Evolutionary conservation across 1,140 invertebrate genomes (phyloP).

Genomic region (Drosophila erecta): DNA sequence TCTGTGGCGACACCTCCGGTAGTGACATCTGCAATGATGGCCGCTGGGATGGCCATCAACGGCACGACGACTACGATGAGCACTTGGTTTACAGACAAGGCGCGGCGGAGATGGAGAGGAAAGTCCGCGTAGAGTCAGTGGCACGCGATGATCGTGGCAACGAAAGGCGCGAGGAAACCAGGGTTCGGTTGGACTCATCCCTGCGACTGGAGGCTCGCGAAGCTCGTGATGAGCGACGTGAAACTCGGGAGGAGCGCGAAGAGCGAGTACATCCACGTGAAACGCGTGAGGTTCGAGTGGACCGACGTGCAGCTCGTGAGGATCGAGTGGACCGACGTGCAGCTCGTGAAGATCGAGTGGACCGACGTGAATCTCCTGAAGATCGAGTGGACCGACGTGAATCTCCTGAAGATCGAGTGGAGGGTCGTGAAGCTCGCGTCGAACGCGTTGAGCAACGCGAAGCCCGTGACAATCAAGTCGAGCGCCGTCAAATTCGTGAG

Average conservation of each 20-base stretch:
- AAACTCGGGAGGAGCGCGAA: not conserved
- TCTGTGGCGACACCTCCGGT: conserved; percentile 1
- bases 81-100: conserved; percentile 70
- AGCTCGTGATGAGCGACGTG: not conserved
- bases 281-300: not conserved
- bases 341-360: not conserved
- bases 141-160: conserved; percentile 20
- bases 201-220: not conserved
- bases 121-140: not conserved
- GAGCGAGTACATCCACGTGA: not conserved
- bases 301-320: not conserved
- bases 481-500: no score
- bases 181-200: conserved; percentile 1
- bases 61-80: conserved; percentile 61
- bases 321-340: conserved; percentile 6
- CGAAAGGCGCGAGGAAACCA: conserved; percentile 17
- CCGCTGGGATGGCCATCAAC: conserved; percentile 20
- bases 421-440: not conserved
- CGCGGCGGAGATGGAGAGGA: not conserved
- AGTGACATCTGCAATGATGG: conserved; percentile 11
- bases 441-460: not conserved
- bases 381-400: conserved; percentile 1
- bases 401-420: not conserved
- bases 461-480: no score
- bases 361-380: not conserved